Base-by-base conservation (phyloP, 1,140 invertebrate species). In the Heliconius congener region DNA sequence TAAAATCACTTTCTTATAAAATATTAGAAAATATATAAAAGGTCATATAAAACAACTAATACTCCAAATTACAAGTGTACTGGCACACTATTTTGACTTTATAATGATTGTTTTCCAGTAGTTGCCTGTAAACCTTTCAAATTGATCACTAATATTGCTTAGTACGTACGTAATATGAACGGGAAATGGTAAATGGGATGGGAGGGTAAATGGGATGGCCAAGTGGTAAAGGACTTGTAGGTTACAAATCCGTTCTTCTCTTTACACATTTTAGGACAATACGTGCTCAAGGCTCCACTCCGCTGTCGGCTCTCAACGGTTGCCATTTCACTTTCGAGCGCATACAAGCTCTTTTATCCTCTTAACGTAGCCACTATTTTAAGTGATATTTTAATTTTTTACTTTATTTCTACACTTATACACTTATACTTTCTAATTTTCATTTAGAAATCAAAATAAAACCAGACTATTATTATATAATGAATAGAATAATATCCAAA, bases 261-360 rank as follows among this genome's bases (percentile, higher is more conserved):
- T 30, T 23, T 13, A 30, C 60, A 66, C 27, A 66, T 30, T 66
- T 66, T 66, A 66, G 60, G 60, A 66, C 60, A 66, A 66, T 66
- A 60, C 23, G 57, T 60, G 57, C 23, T 60, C 57, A 66, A 30
- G 27, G 13, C 60, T 66, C 27, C 60, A 66, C 60, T 30, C 11
- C 60, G 27, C 60, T 66, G 60, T 66, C 60, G 60, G 13, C 60
- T 11, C 27, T 66, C 60, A 66, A 23, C 60, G 60, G 60, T 66
- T 6, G 60, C 60, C 23, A 66, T 66, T 27, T 30, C 60, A 66
- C 60, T 66, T 66, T 30, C 60, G 13, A 66, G 60, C 60, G 60
- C 60, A 66, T 66, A 66, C 60, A 66, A 66, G 27, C 27, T 66
- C 23, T 66, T 66, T 66, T 30, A 66, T 66, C 23, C 27, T 66